Base-by-base conservation (phyloP, 2,888 invertebrate genomes). In the Pteria penguin region DNA sequence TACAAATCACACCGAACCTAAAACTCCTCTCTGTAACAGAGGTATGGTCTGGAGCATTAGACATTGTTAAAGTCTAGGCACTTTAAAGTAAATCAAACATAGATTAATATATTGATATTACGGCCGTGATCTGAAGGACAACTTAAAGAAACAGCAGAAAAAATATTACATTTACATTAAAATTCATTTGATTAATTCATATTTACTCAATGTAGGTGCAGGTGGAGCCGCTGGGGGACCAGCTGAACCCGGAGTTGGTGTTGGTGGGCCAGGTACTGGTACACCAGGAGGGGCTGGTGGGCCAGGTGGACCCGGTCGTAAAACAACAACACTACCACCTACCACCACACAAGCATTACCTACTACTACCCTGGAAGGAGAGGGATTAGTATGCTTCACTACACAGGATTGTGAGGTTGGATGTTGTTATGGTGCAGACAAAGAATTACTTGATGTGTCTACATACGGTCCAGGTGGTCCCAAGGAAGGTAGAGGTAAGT, bases 171-270 rank as follows among this genome's bases (percentile, higher is more conserved):
- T n/a, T n/a, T n/a, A n/a, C n/a, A n/a, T n/a, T n/a, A n/a, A n/a
- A n/a, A n/a, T n/a, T n/a, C n/a, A n/a, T n/a, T n/a, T n/a, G n/a
- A n/a, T n/a, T n/a, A n/a, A n/a, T n/a, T n/a, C n/a, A n/a, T n/a
- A n/a, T n/a, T n/a, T n/a, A n/a, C n/a, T n/a, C n/a, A n/a, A n/a
- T n/a, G n/a, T n/a, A n/a, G 77, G 14, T 75, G 76, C 8, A 77
- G 61, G 8, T 77, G 70, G 29, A 75, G 75, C 71, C 77, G 77
- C 66, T 77, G 61, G 63, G 77, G 72, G 57, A 76, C 75, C 24
- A 80, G 63, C 71, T 75, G 80, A 24, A 75, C 75, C 22, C 75
- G 58, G 2, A 75, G 75, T 61, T 78, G 80, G 58, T 45, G 45
- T 8, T 8, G 45, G 8, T 18, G 45, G 45, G 45, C 45, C 45